phyloP scores from a whole-genome alignment of 2,888 invertebrate genomes.

The Argyra leucocephala region DNA sequence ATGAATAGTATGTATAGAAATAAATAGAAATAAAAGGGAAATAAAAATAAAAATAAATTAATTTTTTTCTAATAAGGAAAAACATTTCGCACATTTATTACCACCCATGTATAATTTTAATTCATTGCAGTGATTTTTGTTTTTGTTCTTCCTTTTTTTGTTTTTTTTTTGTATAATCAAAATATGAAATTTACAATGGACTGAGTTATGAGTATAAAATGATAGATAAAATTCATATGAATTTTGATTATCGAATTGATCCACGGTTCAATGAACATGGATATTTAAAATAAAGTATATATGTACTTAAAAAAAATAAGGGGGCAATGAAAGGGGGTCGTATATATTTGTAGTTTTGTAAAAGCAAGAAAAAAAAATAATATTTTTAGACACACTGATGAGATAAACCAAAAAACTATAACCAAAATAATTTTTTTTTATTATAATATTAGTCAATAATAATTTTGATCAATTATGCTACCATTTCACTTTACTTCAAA shows the following conservation, averaged over 20 bases:
- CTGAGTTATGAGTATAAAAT: background rate
- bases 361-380: no score
- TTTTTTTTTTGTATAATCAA: no score
- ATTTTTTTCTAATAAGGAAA: conserved; percentile 5
- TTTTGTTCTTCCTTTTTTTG: background rate
- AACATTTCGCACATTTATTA: background rate
- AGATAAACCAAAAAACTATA: background rate
- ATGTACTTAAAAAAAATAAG: no score
- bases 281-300: no score
- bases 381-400: background rate
- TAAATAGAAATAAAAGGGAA: no score
- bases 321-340: no score
- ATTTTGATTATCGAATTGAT: conserved; percentile 10
- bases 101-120: conserved; percentile 6
- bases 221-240: background rate
- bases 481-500: no score
- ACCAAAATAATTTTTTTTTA: background rate
- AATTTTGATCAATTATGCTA: background rate
- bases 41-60: background rate
- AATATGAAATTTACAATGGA: background rate
- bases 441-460: background rate
- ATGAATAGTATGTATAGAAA: no score
- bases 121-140: background rate
- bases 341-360: no score
- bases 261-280: conserved; percentile 7